A percentile compares a stretch with the other conserved stretches of the same genome.
phyloP scores from a whole-genome alignment of 2,797 vertebrate genomes.

The Coregonus ussuriensis region DNA sequence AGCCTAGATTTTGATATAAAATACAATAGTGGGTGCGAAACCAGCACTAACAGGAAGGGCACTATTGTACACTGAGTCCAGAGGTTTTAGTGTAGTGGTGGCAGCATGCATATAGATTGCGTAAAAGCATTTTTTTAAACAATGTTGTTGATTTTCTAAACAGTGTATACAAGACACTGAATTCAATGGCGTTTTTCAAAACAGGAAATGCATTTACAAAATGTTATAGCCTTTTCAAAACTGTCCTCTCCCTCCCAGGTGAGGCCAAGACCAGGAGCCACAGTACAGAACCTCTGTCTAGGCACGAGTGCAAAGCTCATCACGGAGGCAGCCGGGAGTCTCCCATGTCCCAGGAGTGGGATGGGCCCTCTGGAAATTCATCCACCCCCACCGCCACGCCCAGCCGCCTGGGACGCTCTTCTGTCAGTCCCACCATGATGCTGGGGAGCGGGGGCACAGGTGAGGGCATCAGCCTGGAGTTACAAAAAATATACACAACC shows the following conservation, averaged over 20 bases:
- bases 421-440: slow-evolving; percentile 84
- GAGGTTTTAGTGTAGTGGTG: too few relatives aligned
- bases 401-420: slow-evolving; percentile 82
- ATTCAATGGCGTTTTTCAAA: too few relatives aligned
- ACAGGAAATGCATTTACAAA: too few relatives aligned
- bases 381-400: slow-evolving; percentile 70
- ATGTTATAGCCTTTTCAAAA: not conserved
- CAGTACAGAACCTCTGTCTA: slow-evolving; percentile 83
- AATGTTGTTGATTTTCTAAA: too few relatives aligned
- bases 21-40: too few relatives aligned
- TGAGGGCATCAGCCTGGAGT: slow-evolving; percentile 48
- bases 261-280: slow-evolving; percentile 82
- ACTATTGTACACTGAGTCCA: too few relatives aligned
- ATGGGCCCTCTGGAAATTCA: slow-evolving; percentile 76
- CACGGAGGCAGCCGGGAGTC: slow-evolving; percentile 72
- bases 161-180: too few relatives aligned
- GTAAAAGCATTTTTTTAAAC: too few relatives aligned
- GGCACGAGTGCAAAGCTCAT: slow-evolving; percentile 77
- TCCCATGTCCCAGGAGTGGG: slow-evolving; percentile 86
- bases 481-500: too few relatives aligned
- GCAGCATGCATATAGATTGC: too few relatives aligned
- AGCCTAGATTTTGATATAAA: too few relatives aligned
- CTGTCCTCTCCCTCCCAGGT: slow-evolving; percentile 59
- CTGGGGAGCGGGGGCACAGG: slow-evolving; percentile 81
- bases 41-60: too few relatives aligned